phyloP scores from a whole-genome alignment of 2,888 invertebrate species.

The Agrotis puta region DNA sequence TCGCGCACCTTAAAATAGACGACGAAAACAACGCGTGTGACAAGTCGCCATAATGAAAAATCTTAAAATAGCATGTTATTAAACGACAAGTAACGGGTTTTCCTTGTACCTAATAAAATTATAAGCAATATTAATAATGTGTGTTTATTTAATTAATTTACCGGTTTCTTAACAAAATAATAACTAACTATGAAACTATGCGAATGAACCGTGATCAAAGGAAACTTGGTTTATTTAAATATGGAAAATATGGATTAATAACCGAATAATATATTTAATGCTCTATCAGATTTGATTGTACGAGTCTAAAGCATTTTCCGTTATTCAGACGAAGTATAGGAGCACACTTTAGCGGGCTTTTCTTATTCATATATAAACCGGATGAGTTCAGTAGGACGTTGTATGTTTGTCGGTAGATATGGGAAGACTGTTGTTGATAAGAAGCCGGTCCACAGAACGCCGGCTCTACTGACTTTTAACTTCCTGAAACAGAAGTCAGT shows the following conservation, averaged over 20 bases:
- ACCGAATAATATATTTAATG: conserved; percentile 28
- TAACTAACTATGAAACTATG: background rate
- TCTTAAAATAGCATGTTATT: background rate
- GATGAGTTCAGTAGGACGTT: conserved; percentile 46
- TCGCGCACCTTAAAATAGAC: background rate
- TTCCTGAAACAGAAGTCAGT: background rate
- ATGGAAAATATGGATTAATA: conserved; percentile 25
- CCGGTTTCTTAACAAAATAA: conserved; percentile 11
- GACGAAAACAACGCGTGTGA: conserved; percentile 30
- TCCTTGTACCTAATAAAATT: conserved; percentile 10
- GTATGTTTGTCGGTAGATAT: conserved; percentile 34
- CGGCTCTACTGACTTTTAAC: background rate
- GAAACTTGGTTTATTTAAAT: conserved; percentile 17
- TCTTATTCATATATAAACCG: conserved; percentile 61
- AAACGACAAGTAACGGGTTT: background rate
- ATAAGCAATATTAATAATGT: background rate
- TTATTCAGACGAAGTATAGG: conserved; percentile 49
- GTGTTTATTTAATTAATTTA: background rate
- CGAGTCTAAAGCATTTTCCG: conserved; percentile 41
- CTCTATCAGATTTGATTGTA: conserved; percentile 40
- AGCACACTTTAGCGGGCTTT: conserved; percentile 43
- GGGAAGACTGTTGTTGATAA: conserved; percentile 50
- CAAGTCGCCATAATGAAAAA: background rate
- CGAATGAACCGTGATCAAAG: background rate
- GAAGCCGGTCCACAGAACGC: conserved; percentile 48